Evolutionary conservation across 2,888 invertebrate species (phyloP).

Genomic region (Latrodectus hesperus): DNA sequence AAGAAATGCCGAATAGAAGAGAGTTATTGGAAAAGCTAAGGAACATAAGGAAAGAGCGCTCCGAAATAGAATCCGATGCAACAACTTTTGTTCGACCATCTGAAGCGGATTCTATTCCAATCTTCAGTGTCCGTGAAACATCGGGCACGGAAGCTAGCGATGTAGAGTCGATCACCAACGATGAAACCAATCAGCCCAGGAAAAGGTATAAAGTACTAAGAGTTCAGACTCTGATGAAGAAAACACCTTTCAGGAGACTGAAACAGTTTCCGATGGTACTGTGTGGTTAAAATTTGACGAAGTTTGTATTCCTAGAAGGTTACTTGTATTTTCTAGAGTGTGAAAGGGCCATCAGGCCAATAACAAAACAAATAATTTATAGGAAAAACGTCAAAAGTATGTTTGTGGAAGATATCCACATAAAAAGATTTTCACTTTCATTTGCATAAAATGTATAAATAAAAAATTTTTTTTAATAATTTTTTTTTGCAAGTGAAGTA

Average conservation of each 20-base stretch:
- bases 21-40: background rate
- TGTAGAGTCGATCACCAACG: too few relatives aligned
- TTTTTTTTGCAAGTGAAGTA: background rate
- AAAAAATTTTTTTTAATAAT: too few relatives aligned
- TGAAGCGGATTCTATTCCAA: background rate
- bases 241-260: background rate
- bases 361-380: background rate
- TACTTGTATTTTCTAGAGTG: background rate
- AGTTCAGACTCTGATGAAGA: background rate
- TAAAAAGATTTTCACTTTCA: background rate
- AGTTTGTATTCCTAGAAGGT: background rate
- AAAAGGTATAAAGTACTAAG: background rate
- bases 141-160: too few relatives aligned
- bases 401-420: background rate
- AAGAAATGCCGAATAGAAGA: slow-evolving; percentile 7
- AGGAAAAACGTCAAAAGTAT: background rate
- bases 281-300: background rate
- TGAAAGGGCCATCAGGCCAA: background rate
- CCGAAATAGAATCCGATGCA: slow-evolving; percentile 6
- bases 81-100: background rate
- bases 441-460: background rate
- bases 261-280: background rate
- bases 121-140: background rate
- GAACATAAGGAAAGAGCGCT: background rate
- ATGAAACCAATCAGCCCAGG: background rate